A percentile compares a stretch with the other conserved stretches of the same genome.
phyloP scores from a whole-genome alignment of 2,113 vertebrate species.

The Hyperoodon ampullatus region DNA sequence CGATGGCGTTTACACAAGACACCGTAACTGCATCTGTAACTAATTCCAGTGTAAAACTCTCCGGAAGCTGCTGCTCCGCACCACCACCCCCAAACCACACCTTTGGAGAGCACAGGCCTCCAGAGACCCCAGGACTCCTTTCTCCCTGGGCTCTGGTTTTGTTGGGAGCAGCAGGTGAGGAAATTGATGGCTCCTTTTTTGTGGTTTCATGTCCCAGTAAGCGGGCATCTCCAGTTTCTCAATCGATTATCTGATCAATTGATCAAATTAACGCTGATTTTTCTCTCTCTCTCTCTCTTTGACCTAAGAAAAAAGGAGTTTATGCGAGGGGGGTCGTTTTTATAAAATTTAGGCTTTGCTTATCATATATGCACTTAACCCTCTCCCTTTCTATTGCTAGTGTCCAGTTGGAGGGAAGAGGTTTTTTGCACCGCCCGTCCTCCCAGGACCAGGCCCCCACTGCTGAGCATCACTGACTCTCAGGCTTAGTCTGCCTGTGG shows the following conservation, averaged over 20 bases:
- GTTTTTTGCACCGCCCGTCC: background rate
- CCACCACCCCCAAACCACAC: background rate
- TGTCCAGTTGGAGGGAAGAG: background rate
- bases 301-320: constrained; percentile 85
- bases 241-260: constrained; percentile 91
- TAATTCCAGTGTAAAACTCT: constrained; percentile 90
- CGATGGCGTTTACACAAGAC: constrained; percentile 92
- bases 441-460: background rate
- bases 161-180: constrained; percentile 82
- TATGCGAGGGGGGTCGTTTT: constrained; percentile 77
- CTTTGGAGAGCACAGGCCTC: background rate
- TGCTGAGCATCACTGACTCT: background rate
- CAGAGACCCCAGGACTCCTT: constrained; percentile 44
- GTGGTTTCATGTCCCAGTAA: constrained; percentile 86
- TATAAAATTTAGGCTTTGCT: constrained; percentile 82
- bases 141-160: constrained; percentile 53
- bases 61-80: constrained; percentile 73
- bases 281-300: constrained; percentile 60
- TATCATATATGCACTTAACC: constrained; percentile 81
- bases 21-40: constrained; percentile 91
- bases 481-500: background rate
- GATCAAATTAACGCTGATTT: constrained; percentile 93
- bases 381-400: constrained; percentile 41
- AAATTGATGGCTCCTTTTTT: constrained; percentile 83
- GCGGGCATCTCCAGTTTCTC: constrained; percentile 87